Percentiles rank a stretch among this genome's conserved stretches.
Evolutionary conservation across 2,888 invertebrate species (phyloP).

Genomic region (Serrognathus titanus): DNA sequence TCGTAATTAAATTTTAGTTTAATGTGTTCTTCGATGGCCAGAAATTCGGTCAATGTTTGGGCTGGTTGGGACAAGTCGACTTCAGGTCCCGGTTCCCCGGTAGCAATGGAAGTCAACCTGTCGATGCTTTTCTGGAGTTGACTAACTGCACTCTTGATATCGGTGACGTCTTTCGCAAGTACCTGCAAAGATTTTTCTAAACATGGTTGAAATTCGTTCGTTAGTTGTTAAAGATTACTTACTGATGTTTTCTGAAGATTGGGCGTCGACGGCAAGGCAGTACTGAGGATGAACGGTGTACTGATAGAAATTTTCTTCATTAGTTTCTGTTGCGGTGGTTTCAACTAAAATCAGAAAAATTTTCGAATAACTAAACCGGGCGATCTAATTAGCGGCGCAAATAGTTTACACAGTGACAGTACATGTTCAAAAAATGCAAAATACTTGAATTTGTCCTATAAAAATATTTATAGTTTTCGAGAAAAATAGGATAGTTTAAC

Average conservation of each 20-base stretch:
- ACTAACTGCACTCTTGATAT: conserved; percentile 9
- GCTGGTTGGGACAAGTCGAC: conserved; percentile 16
- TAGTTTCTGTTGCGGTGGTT: too few species aligned
- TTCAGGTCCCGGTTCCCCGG: conserved; percentile 19
- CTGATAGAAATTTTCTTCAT: too few species aligned
- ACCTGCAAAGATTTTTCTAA: conserved; percentile 13
- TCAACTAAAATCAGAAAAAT: too few species aligned
- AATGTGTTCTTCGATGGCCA: conserved; percentile 19
- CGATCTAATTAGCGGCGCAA: too few species aligned
- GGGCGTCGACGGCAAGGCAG: background rate
- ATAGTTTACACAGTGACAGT: too few species aligned
- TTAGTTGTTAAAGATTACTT: background rate
- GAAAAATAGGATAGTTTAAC: too few species aligned
- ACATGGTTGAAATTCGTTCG: too few species aligned
- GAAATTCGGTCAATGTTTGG: conserved; percentile 14
- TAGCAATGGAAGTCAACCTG: conserved; percentile 14
- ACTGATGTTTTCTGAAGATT: conserved; percentile 14
- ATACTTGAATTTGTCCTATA: too few species aligned
- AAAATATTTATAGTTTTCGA: too few species aligned
- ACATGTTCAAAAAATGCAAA: too few species aligned
- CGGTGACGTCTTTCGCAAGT: conserved; percentile 8
- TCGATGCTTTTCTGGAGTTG: conserved; percentile 18
- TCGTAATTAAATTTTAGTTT: conserved; percentile 18
- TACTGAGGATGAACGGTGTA: background rate
- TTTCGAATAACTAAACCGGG: too few species aligned